Percentiles rank a stretch among this genome's conserved stretches.
These are phyloP conservation scores for Australoheros facetus DNA, from an alignment of 2,797 vertebrate genomes.

Conservation along the genomic window DNA sequence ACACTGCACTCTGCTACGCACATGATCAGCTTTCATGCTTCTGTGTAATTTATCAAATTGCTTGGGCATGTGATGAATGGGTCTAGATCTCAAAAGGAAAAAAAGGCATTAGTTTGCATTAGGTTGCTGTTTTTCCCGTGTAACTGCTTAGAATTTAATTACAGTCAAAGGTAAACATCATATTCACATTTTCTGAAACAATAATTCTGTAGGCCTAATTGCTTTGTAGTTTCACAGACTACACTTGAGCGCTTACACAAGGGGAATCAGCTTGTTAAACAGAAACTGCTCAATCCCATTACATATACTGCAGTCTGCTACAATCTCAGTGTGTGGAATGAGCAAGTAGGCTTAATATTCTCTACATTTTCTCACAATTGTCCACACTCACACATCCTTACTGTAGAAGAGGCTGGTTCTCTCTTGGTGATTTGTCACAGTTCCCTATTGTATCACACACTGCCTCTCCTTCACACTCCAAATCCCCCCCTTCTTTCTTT, in stretches of 20 bases:
- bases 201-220: slow-evolving; percentile 68
- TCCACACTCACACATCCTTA: slow-evolving; percentile 43
- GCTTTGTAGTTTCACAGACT: slow-evolving; percentile 62
- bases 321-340: slow-evolving; percentile 50
- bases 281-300: slow-evolving; percentile 60
- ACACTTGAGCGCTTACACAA: slow-evolving; percentile 57
- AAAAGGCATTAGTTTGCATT: slow-evolving; percentile 67
- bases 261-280: slow-evolving; percentile 62
- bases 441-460: slow-evolving; percentile 71
- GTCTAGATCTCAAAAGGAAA: slow-evolving; percentile 62
- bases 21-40: slow-evolving; percentile 75
- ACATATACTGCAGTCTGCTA: slow-evolving; percentile 39
- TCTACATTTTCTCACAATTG: slow-evolving; percentile 62
- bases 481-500: slow-evolving; percentile 20
- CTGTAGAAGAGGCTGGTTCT: slow-evolving; percentile 60
- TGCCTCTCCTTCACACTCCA: slow-evolving; percentile 68
- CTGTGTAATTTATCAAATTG: slow-evolving; percentile 79
- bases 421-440: slow-evolving; percentile 73
- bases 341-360: slow-evolving; percentile 60
- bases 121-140: slow-evolving; percentile 59
- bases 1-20: slow-evolving; percentile 55
- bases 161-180: slow-evolving; percentile 66
- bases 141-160: slow-evolving; percentile 68
- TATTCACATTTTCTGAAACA: slow-evolving; percentile 65
- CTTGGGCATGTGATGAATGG: slow-evolving; percentile 73